A percentile compares a stretch with the other conserved stretches of the same genome.
Conservation (phyloP, 2,888 invertebrate genomes). For the Reticulitermes lucifugus region DNA sequence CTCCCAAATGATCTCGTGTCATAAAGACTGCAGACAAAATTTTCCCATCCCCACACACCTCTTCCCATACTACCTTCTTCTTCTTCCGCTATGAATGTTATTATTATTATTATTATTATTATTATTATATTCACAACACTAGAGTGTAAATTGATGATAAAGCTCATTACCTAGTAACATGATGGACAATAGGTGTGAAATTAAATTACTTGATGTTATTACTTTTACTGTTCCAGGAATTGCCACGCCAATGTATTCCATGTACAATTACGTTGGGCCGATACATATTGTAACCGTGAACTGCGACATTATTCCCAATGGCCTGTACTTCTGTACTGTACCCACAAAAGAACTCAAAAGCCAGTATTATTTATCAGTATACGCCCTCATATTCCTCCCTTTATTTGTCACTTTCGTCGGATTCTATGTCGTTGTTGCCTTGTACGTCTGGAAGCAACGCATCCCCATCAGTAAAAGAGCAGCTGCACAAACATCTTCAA, state of each 20-base stretch:
- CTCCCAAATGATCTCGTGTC: too few relatives aligned
- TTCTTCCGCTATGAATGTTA: too few relatives aligned
- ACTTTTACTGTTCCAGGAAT: background rate
- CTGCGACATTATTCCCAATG: background rate
- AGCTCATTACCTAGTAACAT: too few relatives aligned
- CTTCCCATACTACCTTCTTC: too few relatives aligned
- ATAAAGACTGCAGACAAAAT: too few relatives aligned
- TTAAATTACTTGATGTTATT: too few relatives aligned
- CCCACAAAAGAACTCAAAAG: constrained; percentile 56
- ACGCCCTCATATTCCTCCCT: constrained; percentile 65
- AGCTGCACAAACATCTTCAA: background rate
- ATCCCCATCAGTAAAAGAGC: constrained; percentile 58
- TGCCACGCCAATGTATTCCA: background rate
- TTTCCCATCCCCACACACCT: too few relatives aligned
- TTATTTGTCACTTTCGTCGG: constrained; percentile 65
- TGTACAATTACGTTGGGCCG: background rate
- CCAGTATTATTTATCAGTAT: constrained; percentile 56
- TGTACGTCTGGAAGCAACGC: constrained; percentile 66
- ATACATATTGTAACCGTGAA: background rate
- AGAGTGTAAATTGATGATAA: too few relatives aligned
- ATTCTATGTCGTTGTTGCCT: constrained; percentile 67
- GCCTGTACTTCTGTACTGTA: constrained; percentile 58
- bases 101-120: too few relatives aligned
- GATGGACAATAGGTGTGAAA: too few relatives aligned
- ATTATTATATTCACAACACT: too few relatives aligned